These are phyloP conservation scores for Syngnathus typhle DNA, from an alignment of 2,113 vertebrate species.

Conservation along the genomic window DNA sequence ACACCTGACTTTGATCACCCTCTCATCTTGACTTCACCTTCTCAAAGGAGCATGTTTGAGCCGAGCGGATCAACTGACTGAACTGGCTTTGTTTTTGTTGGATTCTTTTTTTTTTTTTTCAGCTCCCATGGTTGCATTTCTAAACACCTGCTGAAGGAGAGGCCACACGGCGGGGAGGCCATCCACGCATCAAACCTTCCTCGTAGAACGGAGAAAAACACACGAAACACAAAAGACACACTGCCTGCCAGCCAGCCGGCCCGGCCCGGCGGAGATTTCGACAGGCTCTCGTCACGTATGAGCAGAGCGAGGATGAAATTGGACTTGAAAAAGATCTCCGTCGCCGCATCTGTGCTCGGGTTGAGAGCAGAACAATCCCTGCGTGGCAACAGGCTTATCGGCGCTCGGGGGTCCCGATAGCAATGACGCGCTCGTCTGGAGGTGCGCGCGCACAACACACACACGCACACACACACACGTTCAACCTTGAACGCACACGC, in stretches of 20 bases:
- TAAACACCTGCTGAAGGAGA: constrained; percentile 31
- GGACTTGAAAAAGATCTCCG: constrained; percentile 52
- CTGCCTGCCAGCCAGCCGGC: not conserved
- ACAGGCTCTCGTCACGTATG: constrained; percentile 18
- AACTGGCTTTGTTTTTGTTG: not conserved
- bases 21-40: not conserved
- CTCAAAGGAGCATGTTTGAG: not conserved
- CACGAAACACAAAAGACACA: constrained; percentile 14
- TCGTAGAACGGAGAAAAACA: not conserved
- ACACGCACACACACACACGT: not conserved
- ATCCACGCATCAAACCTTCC: constrained; percentile 15
- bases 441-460: not conserved
- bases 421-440: constrained; percentile 11
- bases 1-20: constrained; percentile 2
- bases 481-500: not conserved
- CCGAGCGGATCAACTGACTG: not conserved
- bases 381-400: constrained; percentile 32
- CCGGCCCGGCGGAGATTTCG: constrained; percentile 23
- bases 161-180: not conserved
- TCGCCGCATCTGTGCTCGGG: constrained; percentile 28
- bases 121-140: not conserved
- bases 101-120: not conserved
- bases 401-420: constrained; percentile 32
- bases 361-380: constrained; percentile 21
- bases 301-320: constrained; percentile 46